Conservation (phyloP, 2,113 vertebrate genomes). For the Abramis brama region DNA sequence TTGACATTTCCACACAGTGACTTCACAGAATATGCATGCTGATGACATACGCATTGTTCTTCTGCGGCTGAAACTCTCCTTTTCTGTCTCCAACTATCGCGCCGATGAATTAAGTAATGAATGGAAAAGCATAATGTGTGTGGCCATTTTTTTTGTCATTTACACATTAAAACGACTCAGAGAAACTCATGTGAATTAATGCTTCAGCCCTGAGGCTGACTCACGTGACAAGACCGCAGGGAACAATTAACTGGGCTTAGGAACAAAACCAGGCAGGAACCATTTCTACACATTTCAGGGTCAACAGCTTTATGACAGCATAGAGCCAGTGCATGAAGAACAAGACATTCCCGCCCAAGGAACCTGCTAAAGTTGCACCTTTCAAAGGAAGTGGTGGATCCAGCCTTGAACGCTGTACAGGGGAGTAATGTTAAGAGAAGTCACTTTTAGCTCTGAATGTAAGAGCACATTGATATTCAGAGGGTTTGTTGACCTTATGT, state of each 20-base stretch:
- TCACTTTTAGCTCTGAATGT: not conserved
- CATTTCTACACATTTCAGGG: conserved; percentile 48
- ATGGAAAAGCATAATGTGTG: conserved; percentile 26
- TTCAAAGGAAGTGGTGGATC: not conserved
- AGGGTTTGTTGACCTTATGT: conserved; percentile 36
- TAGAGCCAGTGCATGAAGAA: conserved; percentile 8
- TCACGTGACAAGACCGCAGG: conserved; percentile 43
- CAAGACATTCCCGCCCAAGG: conserved; percentile 17
- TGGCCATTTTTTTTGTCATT: not conserved
- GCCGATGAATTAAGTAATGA: conserved; percentile 21
- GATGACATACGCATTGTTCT: conserved; percentile 36
- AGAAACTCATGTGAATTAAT: conserved; percentile 31
- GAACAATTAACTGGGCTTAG: conserved; percentile 57
- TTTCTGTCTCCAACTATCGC: conserved; percentile 3
- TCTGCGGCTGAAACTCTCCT: not conserved
- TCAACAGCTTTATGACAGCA: conserved; percentile 43
- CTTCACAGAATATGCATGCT: conserved; percentile 24
- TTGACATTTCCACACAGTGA: conserved; percentile 48
- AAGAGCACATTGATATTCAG: not conserved
- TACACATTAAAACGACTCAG: conserved; percentile 30
- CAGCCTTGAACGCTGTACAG: conserved; percentile 13
- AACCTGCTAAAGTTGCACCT: not conserved
- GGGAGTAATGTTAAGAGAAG: conserved; percentile 9
- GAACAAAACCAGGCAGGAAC: conserved; percentile 42
- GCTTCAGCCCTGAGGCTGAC: conserved; percentile 37